phyloP scores from a whole-genome alignment of 2,888 invertebrate species.

The Seladonia tumulorum region DNA sequence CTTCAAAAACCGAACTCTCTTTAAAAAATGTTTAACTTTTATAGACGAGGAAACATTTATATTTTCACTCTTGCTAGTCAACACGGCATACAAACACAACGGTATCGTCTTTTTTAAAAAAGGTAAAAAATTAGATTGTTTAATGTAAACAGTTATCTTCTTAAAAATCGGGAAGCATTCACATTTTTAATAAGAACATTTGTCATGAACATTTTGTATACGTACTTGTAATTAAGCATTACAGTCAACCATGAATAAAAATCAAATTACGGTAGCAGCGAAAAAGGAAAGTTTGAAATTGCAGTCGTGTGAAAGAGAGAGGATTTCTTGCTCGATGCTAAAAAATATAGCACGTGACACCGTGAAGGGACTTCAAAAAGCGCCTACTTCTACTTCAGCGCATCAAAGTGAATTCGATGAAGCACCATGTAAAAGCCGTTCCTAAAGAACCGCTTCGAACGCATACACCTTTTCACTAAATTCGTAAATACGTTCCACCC shows the following conservation, averaged over 20 bases:
- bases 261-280: not conserved
- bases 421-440: conserved; percentile 35
- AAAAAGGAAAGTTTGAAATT: not conserved
- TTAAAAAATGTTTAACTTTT: not conserved
- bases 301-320: not conserved
- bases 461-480: not conserved
- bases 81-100: not conserved
- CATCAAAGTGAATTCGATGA: conserved; percentile 49
- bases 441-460: conserved; percentile 20
- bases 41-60: not conserved
- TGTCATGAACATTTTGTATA: not conserved
- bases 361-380: not conserved
- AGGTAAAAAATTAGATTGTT: not conserved
- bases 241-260: not conserved
- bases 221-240: not conserved
- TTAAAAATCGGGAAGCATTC: too few species aligned
- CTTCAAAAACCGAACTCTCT: too few species aligned
- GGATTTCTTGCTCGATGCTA: not conserved
- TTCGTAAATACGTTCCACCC: not conserved
- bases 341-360: conserved; percentile 11
- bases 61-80: not conserved
- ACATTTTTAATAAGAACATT: not conserved
- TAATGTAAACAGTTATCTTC: too few species aligned
- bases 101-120: not conserved
- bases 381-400: conserved; percentile 13